Conservation (phyloP, 23 tunicate species). For the Phallusia fumigata region DNA sequence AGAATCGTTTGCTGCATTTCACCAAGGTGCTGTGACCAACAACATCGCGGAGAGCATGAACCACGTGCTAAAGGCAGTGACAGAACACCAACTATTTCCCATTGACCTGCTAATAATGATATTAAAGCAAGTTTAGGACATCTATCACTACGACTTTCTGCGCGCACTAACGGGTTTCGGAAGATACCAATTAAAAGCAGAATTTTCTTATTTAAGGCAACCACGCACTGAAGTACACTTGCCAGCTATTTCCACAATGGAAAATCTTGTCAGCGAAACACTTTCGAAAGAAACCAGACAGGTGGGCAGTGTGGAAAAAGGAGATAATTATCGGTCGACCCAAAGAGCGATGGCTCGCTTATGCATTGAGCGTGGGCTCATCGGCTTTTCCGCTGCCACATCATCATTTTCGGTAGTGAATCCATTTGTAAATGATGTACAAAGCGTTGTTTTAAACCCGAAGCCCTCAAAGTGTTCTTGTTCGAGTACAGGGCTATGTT, state of each 20-base stretch:
- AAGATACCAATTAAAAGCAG: slow-evolving; percentile 4
- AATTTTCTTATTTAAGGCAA: too few relatives aligned
- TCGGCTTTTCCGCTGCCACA: slow-evolving; percentile 18
- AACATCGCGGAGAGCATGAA: slow-evolving; percentile 2
- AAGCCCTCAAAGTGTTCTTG: slow-evolving; percentile 7
- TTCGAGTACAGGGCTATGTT: slow-evolving; percentile 3
- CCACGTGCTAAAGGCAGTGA: slow-evolving; percentile 20
- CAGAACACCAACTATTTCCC: too few relatives aligned
- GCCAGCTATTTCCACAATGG: too few relatives aligned
- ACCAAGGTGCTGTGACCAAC: slow-evolving; percentile 7
- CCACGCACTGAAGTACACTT: too few relatives aligned
- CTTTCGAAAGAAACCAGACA: neutral
- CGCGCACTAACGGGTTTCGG: slow-evolving; percentile 5
- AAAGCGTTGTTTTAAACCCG: slow-evolving; percentile 12
- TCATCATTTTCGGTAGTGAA: slow-evolving; percentile 15
- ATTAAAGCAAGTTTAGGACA: too few relatives aligned
- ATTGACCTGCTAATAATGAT: too few relatives aligned
- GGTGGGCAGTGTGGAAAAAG: slow-evolving; percentile 6
- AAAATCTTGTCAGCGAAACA: neutral
- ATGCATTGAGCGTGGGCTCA: neutral
- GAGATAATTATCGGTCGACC: neutral
- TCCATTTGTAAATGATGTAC: slow-evolving; percentile 8
- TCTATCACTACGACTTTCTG: neutral
- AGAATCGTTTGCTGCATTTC: slow-evolving; percentile 9
- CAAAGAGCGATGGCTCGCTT: slow-evolving; percentile 12